Conservation (phyloP, 2,113 vertebrate genomes). For the Tyto alba region DNA sequence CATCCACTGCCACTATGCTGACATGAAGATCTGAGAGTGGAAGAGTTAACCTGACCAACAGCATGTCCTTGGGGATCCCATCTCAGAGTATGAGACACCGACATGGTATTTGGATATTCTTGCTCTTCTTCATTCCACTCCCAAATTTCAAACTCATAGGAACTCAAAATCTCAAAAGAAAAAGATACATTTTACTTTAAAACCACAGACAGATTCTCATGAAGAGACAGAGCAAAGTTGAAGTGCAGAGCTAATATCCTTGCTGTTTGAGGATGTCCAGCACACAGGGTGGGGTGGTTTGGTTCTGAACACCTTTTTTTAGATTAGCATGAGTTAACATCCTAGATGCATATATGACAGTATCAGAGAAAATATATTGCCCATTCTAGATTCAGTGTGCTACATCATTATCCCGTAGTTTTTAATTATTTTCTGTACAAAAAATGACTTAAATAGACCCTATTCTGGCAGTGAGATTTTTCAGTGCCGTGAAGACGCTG, state of each 20-base stretch:
- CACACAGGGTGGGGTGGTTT: not conserved
- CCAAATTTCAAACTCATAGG: not conserved
- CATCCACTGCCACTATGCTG: not conserved
- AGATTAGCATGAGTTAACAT: not conserved
- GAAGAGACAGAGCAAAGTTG: not conserved
- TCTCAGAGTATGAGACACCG: not conserved
- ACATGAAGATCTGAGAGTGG: not conserved
- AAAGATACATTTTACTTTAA: not conserved
- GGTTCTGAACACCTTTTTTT: not conserved
- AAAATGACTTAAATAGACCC: not conserved
- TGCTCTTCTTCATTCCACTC: conserved; percentile 6
- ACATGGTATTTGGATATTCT: not conserved
- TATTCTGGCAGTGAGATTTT: not conserved
- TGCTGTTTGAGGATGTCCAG: not conserved
- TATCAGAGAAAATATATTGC: not conserved
- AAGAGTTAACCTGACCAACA: not conserved
- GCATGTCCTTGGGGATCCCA: not conserved
- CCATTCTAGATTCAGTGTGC: not conserved
- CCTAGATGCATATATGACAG: not conserved
- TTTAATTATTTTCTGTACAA: not conserved
- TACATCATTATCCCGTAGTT: not conserved
- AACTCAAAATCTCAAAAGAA: not conserved
- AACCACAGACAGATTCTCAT: not conserved
- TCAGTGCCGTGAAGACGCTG: not conserved
- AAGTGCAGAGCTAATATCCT: not conserved